Conservation (phyloP, 2,888 invertebrate species). For the Myathropa florea region DNA sequence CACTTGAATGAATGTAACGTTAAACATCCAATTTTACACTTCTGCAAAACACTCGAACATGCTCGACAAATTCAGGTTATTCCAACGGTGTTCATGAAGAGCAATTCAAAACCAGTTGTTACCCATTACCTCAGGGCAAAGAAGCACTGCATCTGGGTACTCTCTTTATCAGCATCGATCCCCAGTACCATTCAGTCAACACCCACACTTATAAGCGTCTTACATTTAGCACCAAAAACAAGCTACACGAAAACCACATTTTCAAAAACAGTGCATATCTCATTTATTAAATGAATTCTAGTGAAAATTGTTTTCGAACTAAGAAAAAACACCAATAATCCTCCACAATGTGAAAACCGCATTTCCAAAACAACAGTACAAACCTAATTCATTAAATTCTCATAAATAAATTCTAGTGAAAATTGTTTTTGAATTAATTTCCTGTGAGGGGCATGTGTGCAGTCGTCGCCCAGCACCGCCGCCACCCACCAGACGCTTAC, state of each 20-base stretch:
- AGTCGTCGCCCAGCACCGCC: background rate
- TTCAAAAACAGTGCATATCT: conserved; percentile 21
- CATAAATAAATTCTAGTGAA: conserved; percentile 55
- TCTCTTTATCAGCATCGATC: background rate
- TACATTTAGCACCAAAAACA: background rate
- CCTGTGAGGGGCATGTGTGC: background rate
- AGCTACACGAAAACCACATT: conserved; percentile 31
- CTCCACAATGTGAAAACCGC: background rate
- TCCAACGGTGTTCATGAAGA: too few species aligned
- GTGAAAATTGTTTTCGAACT: conserved; percentile 62
- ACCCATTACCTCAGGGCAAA: too few species aligned
- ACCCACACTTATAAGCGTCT: background rate
- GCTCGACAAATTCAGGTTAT: too few species aligned
- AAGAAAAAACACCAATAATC: background rate
- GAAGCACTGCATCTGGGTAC: too few species aligned
- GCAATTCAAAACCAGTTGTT: too few species aligned
- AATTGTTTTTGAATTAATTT: conserved; percentile 64
- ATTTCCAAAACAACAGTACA: conserved; percentile 22
- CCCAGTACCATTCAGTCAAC: background rate
- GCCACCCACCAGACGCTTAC: too few species aligned
- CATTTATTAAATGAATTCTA: conserved; percentile 53
- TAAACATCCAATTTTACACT: too few species aligned
- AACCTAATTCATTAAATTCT: conserved; percentile 34
- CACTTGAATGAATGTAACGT: too few species aligned
- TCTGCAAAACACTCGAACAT: too few species aligned